Base-by-base conservation (phyloP, 2,113 vertebrate genomes). In the Callospermophilus lateralis region DNA sequence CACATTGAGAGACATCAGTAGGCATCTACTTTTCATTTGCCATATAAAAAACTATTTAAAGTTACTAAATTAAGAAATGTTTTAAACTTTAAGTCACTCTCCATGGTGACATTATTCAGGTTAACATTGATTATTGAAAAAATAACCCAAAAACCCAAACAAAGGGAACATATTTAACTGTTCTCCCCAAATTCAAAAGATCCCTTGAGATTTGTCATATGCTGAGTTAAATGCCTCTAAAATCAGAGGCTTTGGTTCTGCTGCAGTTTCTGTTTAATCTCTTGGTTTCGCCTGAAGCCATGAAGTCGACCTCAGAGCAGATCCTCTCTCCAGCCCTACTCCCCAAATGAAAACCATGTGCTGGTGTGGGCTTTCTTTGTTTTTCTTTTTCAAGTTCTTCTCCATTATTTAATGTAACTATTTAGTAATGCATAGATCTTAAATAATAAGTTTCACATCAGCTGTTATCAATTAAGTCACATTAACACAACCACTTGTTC, bases 291-390 rank as follows among this genome's bases (percentile, higher is more conserved):
- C 98, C 98, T 98, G 97, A 91, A 98, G 98, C 98, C 96, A 78
- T 95, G 94, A 97, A 98, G 96, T 97, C 11, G 1, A 97, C 80
- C 96, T 97, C 92, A 65, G 87, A 96, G 92, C 67, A 86, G 8
- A 97, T 93, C 45, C 67, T 93, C 88, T 93, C 76, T 93, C 70
- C 15, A 92, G 39, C 80, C 37, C 80, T 73, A 58, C 51, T 77
- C 32, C 63, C 89, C 32, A 98, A 98, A 98, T 98, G 92, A 98
- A 98, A 98, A 98, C 97, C 98, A 98, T 98, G 98, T 98, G 98
- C 95, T 76, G 90, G 1, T 93, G 97, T 94, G 89, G 89, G 51
- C 13, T 94, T 92, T 34, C 85, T 97, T 95, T 97, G 34, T 96
- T 92, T 86, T 97, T 77, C 68, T 96, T 93, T 94, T 67, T 77